phyloP scores from a whole-genome alignment of 1,140 invertebrate genomes.

The Danaus melanippus region DNA sequence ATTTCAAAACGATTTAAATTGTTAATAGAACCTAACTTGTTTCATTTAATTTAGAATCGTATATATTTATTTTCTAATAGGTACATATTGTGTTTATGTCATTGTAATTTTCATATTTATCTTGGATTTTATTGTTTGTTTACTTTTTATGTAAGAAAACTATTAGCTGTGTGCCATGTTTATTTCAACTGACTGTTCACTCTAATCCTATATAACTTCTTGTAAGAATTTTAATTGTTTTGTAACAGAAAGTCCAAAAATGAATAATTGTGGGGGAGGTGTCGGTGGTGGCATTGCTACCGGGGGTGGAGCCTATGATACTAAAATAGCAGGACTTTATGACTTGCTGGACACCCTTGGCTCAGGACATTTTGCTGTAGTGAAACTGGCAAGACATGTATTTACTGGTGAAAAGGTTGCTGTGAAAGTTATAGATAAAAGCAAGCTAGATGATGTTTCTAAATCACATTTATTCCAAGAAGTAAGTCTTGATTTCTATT shows the following conservation, averaged over 20 bases:
- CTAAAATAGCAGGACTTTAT: slow-evolving; percentile 97
- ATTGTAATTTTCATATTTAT: too few relatives aligned
- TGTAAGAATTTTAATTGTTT: slow-evolving; percentile 5
- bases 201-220: slow-evolving; percentile 2
- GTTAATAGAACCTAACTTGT: too few relatives aligned
- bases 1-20: too few relatives aligned
- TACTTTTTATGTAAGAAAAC: too few relatives aligned
- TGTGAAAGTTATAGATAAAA: slow-evolving; percentile 98
- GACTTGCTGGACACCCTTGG: slow-evolving; percentile 96
- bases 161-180: background rate
- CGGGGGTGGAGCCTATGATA: slow-evolving; percentile 76
- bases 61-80: too few relatives aligned
- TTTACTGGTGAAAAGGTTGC: slow-evolving; percentile 99
- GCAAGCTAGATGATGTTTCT: slow-evolving; percentile 96
- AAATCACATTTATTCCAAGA: slow-evolving; percentile 97
- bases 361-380: slow-evolving; percentile 98
- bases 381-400: slow-evolving; percentile 98
- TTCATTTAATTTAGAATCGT: too few relatives aligned
- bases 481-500: slow-evolving; percentile 61
- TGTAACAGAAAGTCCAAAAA: slow-evolving; percentile 17
- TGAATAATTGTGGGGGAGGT: slow-evolving; percentile 57
- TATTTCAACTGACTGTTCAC: background rate
- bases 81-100: too few relatives aligned
- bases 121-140: too few relatives aligned
- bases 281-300: slow-evolving; percentile 37